Evolutionary conservation across 2,888 invertebrate species (phyloP).

Genomic region (Polydrusus tereticollis): DNA sequence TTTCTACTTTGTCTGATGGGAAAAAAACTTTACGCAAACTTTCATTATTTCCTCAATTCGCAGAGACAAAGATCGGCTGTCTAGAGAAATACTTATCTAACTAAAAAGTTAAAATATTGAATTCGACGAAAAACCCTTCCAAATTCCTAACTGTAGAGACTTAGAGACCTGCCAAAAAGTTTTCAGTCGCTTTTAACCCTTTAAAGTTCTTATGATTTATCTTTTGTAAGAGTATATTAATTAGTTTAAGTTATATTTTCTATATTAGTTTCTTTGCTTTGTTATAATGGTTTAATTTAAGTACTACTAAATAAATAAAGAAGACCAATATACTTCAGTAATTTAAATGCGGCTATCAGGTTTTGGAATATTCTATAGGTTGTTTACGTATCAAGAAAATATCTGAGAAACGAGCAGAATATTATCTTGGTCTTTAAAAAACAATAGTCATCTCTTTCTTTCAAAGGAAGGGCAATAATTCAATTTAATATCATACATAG

Average conservation of each 20-base stretch:
- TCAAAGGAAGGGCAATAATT: background rate
- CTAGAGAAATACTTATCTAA: background rate
- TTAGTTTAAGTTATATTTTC: background rate
- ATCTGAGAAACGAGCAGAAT: background rate
- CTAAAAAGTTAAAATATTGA: background rate
- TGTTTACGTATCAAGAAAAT: background rate
- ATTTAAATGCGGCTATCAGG: too few species aligned
- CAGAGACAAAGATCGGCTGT: background rate
- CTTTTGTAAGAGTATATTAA: background rate
- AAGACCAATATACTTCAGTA: too few species aligned
- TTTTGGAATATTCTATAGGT: background rate
- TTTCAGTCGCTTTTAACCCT: background rate
- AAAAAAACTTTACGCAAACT: too few species aligned
- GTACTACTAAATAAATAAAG: too few species aligned
- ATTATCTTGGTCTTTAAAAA: background rate
- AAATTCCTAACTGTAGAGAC: background rate
- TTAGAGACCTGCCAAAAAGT: background rate
- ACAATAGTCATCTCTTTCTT: background rate
- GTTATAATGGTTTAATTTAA: background rate
- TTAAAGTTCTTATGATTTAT: background rate
- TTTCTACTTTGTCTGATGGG: too few species aligned
- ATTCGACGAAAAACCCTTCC: background rate
- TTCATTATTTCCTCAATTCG: background rate
- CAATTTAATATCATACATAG: background rate
- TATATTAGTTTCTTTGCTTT: background rate